Base-by-base conservation (phyloP, 2,113 vertebrate genomes). In the Synchiropus splendidus region DNA sequence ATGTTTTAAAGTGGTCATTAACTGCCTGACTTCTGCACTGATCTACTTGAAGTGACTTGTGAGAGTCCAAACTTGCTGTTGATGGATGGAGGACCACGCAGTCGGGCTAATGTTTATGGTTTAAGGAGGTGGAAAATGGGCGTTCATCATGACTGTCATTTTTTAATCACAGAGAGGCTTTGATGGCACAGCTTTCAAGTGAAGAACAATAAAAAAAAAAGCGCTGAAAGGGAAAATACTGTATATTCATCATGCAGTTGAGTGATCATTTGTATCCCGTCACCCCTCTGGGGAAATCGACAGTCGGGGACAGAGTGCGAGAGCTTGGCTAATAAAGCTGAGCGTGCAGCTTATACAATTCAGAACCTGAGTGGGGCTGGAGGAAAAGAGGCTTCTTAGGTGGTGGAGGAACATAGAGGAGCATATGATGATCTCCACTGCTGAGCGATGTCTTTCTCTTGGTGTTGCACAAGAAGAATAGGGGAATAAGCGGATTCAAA, bases 311-410 rank as follows among this genome's bases (percentile, higher is more conserved):
- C 48, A 9, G 16, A 43, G 45, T 61, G 45, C 42, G 16, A 31
- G 52, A 67, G 49, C 49, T 73, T 58, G 53, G 52, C 55, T 58
- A 60, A 75, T 63, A 82, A 61, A 58, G 74, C 59, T 73, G 72
- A 81, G 51, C 47, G n/a, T n/a, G n/a, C n/a, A n/a, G n/a, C 42
- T 48, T 27, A 8, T 27, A 27, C 4, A 27, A 27, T 27, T 27
- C 21, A 27, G 21, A 27, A 27, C 4, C 8, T 27, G 21, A 5
- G 4, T 27, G 21, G 21, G 8, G 21, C 8, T 27, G 21, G 21
- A 27, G 21, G 21, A 27, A 8, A 27, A 27, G n/a, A n/a, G n/a
- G n/a, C n/a, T n/a, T n/a, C n/a, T n/a, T n/a, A n/a, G n/a, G n/a
- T n/a, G n/a, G n/a, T n/a, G n/a, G n/a, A n/a, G n/a, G 21, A 27